A percentile compares a stretch with the other conserved stretches of the same genome.
Evolutionary conservation across 2,113 vertebrate species (phyloP).

Genomic region (Elephas maximus): DNA sequence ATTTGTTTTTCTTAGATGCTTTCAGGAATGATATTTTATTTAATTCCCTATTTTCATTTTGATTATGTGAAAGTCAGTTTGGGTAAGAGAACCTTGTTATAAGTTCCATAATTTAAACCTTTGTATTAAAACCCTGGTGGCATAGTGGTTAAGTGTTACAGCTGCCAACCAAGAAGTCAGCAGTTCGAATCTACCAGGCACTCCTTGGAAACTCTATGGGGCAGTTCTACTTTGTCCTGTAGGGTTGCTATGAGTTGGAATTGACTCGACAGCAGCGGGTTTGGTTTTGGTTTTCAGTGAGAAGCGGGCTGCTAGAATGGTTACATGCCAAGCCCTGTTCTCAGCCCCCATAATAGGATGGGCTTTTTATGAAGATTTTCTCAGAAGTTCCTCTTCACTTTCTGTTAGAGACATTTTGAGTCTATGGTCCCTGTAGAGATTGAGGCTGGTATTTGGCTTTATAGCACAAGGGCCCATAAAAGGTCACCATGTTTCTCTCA

Average conservation of each 20-base stretch:
- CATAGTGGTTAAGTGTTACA: no score
- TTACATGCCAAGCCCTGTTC: background rate
- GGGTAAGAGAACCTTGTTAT: background rate
- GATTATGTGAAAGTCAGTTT: conserved; percentile 25
- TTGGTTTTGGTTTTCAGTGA: background rate
- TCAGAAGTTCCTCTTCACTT: background rate
- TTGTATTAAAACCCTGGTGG: background rate
- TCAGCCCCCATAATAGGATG: accelerated
- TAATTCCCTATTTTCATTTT: conserved; percentile 23
- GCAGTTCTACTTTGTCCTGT: no score
- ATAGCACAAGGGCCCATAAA: background rate
- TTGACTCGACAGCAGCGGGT: no score
- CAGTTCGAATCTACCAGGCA: no score
- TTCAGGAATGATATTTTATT: background rate
- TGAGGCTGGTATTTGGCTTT: conserved; percentile 2
- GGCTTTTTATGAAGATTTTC: background rate
- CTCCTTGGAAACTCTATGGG: no score
- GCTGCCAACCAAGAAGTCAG: no score
- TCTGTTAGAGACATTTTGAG: background rate
- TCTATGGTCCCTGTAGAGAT: background rate
- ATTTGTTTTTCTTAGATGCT: background rate
- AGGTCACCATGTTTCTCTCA: background rate
- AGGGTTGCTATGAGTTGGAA: no score
- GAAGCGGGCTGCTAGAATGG: background rate
- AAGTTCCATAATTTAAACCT: background rate